Evolutionary conservation across 2,113 vertebrate species (phyloP), one percentile per base, ranked within the genome.

Genomic region (Oreochromis niloticus): DNA sequence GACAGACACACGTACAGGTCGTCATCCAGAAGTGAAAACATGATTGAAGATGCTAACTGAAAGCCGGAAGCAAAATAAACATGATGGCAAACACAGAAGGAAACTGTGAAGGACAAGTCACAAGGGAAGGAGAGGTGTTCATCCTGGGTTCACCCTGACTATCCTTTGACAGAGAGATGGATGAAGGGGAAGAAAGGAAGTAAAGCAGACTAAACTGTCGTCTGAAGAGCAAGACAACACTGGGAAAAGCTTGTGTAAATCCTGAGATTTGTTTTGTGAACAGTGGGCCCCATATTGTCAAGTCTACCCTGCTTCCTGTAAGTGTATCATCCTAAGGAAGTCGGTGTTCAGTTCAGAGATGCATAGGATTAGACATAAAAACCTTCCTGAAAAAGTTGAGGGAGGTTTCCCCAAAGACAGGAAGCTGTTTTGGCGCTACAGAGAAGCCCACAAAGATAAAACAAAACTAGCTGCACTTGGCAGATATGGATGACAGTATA

Each of bases 111-210:
- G 83, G 55, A 84, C 78, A 81, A 46, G 79, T 66, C 82, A 55
- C 80, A 19, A 17, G 81, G 61, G 88, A 86, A 63, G 71, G 55
- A 59, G 3, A 16, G 34, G 61, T 17, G 61, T 82, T 89, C 79
- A 41, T 82, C 87, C 73, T 68, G 36, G 50, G n/a, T 73, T 89
- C 79, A 73, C 63, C 50, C 46, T 84, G 84, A 92, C 84, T 63
- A 82, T 50, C 22, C 54, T 56, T 81, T 5, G 6, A 91, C 83
- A 54, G 85, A 84, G 36, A 87, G 79, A 82, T 14, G 9, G 75
- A 89, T 57, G 90, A 82, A 36, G 30, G 73, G 89, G 80, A 22
- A 66, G 81, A 83, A 32, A 83, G 92, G 93, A 94, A 94, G 92
- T 34, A 81, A 68, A 9, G 4, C 71, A 93, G 91, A 91, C 87